A percentile compares a stretch with the other conserved stretches of the same genome.
Conservation (phyloP, 2,888 invertebrate species). For the Coenonympha glycerion region DNA sequence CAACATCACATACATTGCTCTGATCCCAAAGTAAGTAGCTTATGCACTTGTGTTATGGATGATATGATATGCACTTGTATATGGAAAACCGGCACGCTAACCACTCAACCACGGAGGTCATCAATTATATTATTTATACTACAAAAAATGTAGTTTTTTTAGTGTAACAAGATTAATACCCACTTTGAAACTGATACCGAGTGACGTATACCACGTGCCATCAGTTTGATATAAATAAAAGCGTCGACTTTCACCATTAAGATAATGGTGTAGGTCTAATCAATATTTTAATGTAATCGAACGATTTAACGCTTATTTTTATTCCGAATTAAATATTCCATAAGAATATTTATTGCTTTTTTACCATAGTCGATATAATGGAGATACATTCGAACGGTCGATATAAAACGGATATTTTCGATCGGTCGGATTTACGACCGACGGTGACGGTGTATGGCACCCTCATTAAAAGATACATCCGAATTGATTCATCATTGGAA, state of each 20-base stretch:
- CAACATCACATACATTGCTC: no score
- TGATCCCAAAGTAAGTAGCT: no score
- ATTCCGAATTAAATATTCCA: slow-evolving; percentile 1
- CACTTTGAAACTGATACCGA: background rate
- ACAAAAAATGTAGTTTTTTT: no score
- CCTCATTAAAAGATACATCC: slow-evolving; percentile 22
- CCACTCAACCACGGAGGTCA: no score
- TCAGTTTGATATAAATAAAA: background rate
- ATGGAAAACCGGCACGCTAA: no score
- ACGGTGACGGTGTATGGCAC: slow-evolving; percentile 15
- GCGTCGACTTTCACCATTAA: background rate
- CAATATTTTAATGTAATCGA: slow-evolving; percentile 9
- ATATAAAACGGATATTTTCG: slow-evolving; percentile 18
- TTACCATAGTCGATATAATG: background rate
- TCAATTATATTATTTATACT: no score
- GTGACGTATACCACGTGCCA: background rate
- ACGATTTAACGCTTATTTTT: slow-evolving; percentile 6
- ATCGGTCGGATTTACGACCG: slow-evolving; percentile 19
- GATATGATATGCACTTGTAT: no score
- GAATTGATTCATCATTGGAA: slow-evolving; percentile 15
- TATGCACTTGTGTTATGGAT: no score
- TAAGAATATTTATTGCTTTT: slow-evolving; percentile 1
- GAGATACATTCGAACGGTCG: background rate
- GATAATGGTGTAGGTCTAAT: slow-evolving; percentile 3
- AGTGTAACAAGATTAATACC: no score